Conservation (phyloP, 2,888 invertebrate genomes). For the Agrochola circellaris region DNA sequence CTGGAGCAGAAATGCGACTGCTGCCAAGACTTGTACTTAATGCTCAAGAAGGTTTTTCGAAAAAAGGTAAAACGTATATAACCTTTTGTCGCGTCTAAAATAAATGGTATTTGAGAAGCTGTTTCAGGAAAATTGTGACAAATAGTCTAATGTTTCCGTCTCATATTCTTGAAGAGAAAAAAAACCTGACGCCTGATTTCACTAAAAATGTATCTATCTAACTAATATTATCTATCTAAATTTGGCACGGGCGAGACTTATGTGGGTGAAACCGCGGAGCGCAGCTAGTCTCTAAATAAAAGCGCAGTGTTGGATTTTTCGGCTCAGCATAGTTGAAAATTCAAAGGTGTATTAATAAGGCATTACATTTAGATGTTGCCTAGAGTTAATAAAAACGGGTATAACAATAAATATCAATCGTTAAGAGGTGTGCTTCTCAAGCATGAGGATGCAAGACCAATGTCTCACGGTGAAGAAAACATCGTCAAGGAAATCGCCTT, state of each 20-base stretch:
- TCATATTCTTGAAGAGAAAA: neutral
- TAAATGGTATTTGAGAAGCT: neutral
- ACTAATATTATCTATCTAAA: no score
- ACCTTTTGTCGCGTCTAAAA: neutral
- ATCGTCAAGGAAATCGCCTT: neutral
- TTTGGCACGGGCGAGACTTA: no score
- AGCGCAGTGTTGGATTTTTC: neutral
- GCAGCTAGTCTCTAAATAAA: neutral
- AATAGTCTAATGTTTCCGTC: neutral
- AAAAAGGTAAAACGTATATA: constrained; percentile 18
- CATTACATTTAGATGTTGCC: neutral
- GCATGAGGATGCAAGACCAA: neutral
- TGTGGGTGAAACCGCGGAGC: no score
- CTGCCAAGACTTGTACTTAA: constrained; percentile 41
- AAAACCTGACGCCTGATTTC: neutral
- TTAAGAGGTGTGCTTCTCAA: no score
- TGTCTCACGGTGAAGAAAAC: neutral
- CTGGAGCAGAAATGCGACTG: constrained; percentile 19
- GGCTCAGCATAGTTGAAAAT: neutral
- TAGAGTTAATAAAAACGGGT: neutral
- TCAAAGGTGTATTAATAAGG: neutral
- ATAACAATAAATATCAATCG: neutral
- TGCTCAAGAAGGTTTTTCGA: constrained; percentile 25
- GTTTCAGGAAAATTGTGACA: neutral
- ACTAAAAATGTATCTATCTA: neutral